Evolutionary conservation across 2,797 vertebrate species (phyloP), one percentile per base, ranked within the genome.

Genomic region (Myioborus miniatus): DNA sequence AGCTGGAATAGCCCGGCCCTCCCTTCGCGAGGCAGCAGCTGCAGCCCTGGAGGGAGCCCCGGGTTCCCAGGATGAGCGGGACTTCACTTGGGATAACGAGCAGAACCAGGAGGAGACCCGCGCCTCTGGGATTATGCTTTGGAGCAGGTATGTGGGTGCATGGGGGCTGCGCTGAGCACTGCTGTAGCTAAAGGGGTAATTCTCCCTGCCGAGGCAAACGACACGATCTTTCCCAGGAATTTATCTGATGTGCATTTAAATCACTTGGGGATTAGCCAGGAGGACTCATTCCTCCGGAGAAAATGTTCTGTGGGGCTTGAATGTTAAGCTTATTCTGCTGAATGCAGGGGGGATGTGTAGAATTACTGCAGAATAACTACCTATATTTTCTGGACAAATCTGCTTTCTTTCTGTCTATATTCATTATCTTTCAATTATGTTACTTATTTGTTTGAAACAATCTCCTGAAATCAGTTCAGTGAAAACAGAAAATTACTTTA

Each of bases 131-230:
- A 92, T 76, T 67, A n/a, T 86, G 91, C 84, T 93, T 36, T 4
- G 82, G 96, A 96, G 71, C 93, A 98, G 98, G 98, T 98, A 98
- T 5, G 97, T 92, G 81, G 43, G 27, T 15, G 47, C 39, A 10
- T 0, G 23, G 24, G 22, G n/a, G 60, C 75, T 17, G 62, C 21
- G 67, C 37, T 29, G 55, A 41, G 17, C 11, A 1, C 30, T 26
- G 67, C 30, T 55, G 32, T 11, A 32, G 49, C 64, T 63, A 8
- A 37, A 63, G 46, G 62, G 29, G 5, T 6, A 15, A 59, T 20
- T 80, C 46, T 79, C 44, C 41, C 63, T 15, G 39, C 2, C 4
- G 47, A 53, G 23, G 49, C 20, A 27, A n/a, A 21, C 1, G 1
- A 21, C 29, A 2, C 7, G 12, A 20, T 29, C 37, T 80, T 79